Conservation (phyloP, 2,888 invertebrate genomes). For the Drosophila tanythrix region DNA sequence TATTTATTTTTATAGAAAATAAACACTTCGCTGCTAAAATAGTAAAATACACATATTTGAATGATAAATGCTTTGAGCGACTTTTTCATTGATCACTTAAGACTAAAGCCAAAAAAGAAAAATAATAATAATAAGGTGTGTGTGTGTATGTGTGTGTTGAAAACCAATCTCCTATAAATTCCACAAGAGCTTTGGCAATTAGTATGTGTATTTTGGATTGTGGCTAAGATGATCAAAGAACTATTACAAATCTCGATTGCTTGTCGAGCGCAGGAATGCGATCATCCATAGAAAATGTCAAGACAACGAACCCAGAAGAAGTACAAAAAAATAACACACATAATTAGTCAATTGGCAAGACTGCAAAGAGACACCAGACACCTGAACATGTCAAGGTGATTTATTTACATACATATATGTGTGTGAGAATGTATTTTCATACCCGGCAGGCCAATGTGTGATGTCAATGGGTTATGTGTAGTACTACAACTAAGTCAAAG, state of each 20-base stretch:
- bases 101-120: background rate
- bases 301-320: constrained; percentile 42
- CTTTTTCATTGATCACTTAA: background rate
- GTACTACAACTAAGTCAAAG: constrained; percentile 60
- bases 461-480: constrained; percentile 39
- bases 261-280: constrained; percentile 32
- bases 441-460: constrained; percentile 27
- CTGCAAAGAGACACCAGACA: constrained; percentile 49
- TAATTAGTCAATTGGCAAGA: constrained; percentile 66
- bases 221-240: constrained; percentile 7
- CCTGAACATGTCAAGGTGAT: constrained; percentile 78
- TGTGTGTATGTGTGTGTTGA: background rate
- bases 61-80: background rate
- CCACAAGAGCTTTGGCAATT: background rate
- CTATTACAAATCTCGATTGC: constrained; percentile 12
- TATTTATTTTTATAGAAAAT: background rate
- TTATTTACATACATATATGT: constrained; percentile 24
- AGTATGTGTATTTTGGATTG: background rate
- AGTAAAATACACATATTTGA: background rate
- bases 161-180: background rate
- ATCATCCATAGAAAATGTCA: constrained; percentile 64
- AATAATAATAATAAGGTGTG: background rate
- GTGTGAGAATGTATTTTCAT: constrained; percentile 16
- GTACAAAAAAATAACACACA: constrained; percentile 16
- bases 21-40: no score